A percentile compares a stretch with the other conserved stretches of the same genome.
phyloP scores from a whole-genome alignment of 2,888 invertebrate species.

The Candidula unifasciata region DNA sequence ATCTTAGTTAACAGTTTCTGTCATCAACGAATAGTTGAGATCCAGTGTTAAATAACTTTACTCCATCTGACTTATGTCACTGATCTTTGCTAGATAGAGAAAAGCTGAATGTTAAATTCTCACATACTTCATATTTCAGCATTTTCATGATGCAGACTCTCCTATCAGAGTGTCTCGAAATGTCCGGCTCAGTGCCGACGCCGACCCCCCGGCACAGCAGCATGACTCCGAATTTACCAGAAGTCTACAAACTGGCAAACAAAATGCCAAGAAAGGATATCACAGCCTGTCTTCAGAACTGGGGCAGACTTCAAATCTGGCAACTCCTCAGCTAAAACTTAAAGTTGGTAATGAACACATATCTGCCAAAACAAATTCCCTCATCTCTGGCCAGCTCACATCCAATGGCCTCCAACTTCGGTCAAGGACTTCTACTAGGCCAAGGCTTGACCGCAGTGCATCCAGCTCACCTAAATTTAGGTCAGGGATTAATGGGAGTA shows the following conservation, averaged over 20 bases:
- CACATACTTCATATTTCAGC: slow-evolving; percentile 1
- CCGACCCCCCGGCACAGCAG: neutral
- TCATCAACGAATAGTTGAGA: too few relatives aligned
- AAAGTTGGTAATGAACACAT: neutral
- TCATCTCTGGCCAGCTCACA: slow-evolving; percentile 5
- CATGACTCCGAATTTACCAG: too few relatives aligned
- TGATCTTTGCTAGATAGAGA: too few relatives aligned
- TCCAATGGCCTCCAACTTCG: slow-evolving; percentile 17
- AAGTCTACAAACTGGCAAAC: too few relatives aligned
- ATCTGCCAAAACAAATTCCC: slow-evolving; percentile 2
- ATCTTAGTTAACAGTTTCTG: too few relatives aligned
- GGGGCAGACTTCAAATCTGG: neutral
- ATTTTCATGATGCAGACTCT: slow-evolving; percentile 40
- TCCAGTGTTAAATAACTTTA: too few relatives aligned
- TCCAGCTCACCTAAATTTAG: slow-evolving; percentile 26
- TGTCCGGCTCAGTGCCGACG: neutral
- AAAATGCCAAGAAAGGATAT: too few relatives aligned
- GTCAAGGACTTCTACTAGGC: slow-evolving; percentile 3
- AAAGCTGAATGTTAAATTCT: neutral
- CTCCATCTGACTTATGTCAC: too few relatives aligned
- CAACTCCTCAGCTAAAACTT: neutral
- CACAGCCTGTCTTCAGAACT: neutral
- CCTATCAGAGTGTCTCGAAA: slow-evolving; percentile 27
- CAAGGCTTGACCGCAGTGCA: slow-evolving; percentile 19
- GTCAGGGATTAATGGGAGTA: slow-evolving; percentile 27